A percentile compares a stretch with the other conserved stretches of the same genome.
Evolutionary conservation across 2,797 vertebrate species (phyloP).

Genomic region (Aphelocoma californica): DNA sequence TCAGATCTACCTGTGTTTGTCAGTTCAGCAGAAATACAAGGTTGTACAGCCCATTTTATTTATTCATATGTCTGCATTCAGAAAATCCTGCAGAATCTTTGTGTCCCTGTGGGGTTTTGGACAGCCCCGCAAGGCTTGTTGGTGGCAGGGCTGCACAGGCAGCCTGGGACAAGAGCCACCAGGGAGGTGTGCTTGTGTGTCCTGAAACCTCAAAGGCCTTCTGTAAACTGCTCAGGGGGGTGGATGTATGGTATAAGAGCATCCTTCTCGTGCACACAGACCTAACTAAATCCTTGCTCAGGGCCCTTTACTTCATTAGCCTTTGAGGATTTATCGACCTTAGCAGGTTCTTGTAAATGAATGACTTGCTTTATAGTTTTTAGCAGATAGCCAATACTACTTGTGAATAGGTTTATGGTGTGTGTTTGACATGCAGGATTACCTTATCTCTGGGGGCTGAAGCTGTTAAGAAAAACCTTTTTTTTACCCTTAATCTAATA

Average conservation of each 20-base stretch:
- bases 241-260: not conserved
- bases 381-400: slow-evolving; percentile 10
- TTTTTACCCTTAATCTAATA: not conserved
- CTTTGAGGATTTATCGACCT: not conserved
- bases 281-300: not conserved
- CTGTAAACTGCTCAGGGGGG: not conserved
- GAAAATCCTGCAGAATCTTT: not conserved
- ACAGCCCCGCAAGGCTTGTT: accelerated
- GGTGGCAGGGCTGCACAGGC: not conserved
- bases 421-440: slow-evolving; percentile 37
- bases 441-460: not conserved
- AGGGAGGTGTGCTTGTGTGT: not conserved
- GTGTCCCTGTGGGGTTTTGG: not conserved
- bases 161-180: not conserved
- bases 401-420: not conserved
- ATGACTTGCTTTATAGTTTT: slow-evolving; percentile 6
- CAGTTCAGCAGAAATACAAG: not conserved
- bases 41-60: not conserved
- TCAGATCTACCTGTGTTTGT: not conserved
- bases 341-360: slow-evolving; percentile 32
- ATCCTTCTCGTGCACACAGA: not conserved
- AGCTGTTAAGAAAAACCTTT: not conserved
- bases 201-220: not conserved
- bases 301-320: not conserved
- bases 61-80: not conserved